These are phyloP conservation scores for Phycodurus eques DNA, from an alignment of 2,113 vertebrate species.

Conservation along the genomic window DNA sequence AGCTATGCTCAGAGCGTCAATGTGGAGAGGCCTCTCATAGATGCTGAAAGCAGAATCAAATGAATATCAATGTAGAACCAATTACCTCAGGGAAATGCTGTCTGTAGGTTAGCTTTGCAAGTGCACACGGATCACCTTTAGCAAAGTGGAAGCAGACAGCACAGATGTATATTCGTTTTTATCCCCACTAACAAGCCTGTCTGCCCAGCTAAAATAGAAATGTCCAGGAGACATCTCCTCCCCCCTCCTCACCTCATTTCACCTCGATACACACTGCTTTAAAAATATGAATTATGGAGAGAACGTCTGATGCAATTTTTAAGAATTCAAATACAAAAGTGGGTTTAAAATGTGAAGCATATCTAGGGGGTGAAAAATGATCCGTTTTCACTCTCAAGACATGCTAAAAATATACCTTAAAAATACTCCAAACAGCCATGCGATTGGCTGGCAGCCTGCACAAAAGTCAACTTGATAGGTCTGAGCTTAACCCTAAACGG, in stretches of 20 bases:
- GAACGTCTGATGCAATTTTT: conserved; percentile 22
- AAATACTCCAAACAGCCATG: neutral
- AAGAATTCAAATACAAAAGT: conserved; percentile 23
- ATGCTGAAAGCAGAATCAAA: conserved; percentile 64
- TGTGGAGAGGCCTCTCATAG: conserved; percentile 52
- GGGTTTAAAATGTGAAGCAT: conserved; percentile 10
- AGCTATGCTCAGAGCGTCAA: conserved; percentile 51
- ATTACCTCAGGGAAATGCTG: conserved; percentile 74
- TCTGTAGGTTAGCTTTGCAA: conserved; percentile 67
- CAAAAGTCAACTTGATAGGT: neutral
- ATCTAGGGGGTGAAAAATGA: neutral
- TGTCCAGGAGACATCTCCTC: conserved; percentile 27
- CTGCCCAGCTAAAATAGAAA: conserved; percentile 52
- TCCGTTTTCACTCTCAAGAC: neutral
- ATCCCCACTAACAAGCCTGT: conserved; percentile 57
- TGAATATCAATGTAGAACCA: conserved; percentile 75
- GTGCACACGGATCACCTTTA: conserved; percentile 64
- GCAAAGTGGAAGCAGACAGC: conserved; percentile 53
- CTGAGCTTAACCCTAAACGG: too few species aligned
- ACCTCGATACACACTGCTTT: conserved; percentile 25
- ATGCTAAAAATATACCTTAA: neutral
- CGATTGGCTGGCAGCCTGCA: neutral
- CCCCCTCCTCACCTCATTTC: conserved; percentile 21
- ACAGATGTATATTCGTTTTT: conserved; percentile 53
- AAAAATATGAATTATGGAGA: conserved; percentile 22